A percentile compares a stretch with the other conserved stretches of the same genome.
Evolutionary conservation across 1,140 invertebrate species (phyloP).

Genomic region (Elymnias hypermnestra): DNA sequence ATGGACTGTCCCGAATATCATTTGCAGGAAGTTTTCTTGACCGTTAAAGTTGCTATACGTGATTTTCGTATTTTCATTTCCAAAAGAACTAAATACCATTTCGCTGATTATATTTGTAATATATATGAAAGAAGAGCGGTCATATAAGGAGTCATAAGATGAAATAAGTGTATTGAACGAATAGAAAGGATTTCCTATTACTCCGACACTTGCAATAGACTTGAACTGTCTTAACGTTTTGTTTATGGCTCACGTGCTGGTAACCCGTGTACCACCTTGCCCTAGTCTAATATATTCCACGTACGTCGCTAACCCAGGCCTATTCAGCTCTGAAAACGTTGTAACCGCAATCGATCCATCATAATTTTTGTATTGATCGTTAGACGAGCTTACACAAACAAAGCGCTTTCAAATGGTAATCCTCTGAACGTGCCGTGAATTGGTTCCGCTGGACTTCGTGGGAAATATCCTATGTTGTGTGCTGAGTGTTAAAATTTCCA

Average conservation of each 20-base stretch:
- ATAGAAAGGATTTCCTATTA: not conserved
- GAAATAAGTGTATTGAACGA: not conserved
- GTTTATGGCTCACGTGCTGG: constrained; percentile 9
- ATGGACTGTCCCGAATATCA: too few species aligned
- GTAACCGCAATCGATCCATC: constrained; percentile 59
- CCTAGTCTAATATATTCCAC: constrained; percentile 54
- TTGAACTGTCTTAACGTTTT: not conserved
- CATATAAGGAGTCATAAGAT: not conserved
- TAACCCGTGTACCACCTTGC: constrained; percentile 2
- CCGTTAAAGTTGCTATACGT: too few species aligned
- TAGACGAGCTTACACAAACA: constrained; percentile 65
- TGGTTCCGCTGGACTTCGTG: constrained; percentile 60
- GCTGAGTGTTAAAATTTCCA: constrained; percentile 5
- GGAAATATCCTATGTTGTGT: constrained; percentile 37
- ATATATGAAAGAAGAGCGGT: too few species aligned
- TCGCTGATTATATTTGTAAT: too few species aligned
- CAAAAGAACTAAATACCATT: too few species aligned
- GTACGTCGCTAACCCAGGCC: constrained; percentile 53
- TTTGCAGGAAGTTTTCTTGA: too few species aligned
- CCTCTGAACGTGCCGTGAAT: constrained; percentile 59
- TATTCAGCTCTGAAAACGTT: constrained; percentile 66
- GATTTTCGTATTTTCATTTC: too few species aligned
- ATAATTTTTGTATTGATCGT: constrained; percentile 68
- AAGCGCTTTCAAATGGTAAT: constrained; percentile 73
- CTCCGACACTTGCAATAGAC: not conserved